Conservation (phyloP, 2,113 vertebrate species). For the Stigmatopora nigra region DNA sequence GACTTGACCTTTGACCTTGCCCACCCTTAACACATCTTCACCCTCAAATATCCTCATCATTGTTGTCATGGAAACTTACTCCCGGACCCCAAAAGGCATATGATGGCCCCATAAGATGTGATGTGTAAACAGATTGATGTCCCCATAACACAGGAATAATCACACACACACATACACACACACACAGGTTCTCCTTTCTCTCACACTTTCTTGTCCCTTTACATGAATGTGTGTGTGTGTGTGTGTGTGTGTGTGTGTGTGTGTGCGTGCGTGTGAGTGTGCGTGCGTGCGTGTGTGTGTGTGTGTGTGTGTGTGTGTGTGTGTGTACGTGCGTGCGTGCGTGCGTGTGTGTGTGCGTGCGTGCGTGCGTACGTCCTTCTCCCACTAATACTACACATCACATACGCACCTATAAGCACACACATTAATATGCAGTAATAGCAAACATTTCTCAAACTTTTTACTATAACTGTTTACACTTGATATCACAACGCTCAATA, state of each 20-base stretch:
- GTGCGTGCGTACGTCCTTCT: not conserved
- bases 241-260: no score
- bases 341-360: not conserved
- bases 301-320: no score
- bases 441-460: slow-evolving; percentile 40
- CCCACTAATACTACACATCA: not conserved
- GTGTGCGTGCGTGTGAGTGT: no score
- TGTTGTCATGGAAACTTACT: slow-evolving; percentile 6
- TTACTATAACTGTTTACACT: slow-evolving; percentile 4
- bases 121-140: slow-evolving; percentile 6
- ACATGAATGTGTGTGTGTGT: no score
- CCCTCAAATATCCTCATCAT: not conserved
- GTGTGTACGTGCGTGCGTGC: no score
- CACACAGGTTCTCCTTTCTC: slow-evolving; percentile 48
- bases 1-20: slow-evolving; percentile 7
- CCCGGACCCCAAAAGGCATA: not conserved
- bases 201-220: slow-evolving; percentile 44
- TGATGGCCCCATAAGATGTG: slow-evolving; percentile 1
- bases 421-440: slow-evolving; percentile 17
- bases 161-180: slow-evolving; percentile 17
- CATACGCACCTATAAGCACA: slow-evolving; percentile 7
- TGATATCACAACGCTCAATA: not conserved
- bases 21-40: not conserved
- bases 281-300: not conserved
- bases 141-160: not conserved